phyloP scores from a whole-genome alignment of 2,113 vertebrate genomes.

The Epinephelus fuscoguttatus region DNA sequence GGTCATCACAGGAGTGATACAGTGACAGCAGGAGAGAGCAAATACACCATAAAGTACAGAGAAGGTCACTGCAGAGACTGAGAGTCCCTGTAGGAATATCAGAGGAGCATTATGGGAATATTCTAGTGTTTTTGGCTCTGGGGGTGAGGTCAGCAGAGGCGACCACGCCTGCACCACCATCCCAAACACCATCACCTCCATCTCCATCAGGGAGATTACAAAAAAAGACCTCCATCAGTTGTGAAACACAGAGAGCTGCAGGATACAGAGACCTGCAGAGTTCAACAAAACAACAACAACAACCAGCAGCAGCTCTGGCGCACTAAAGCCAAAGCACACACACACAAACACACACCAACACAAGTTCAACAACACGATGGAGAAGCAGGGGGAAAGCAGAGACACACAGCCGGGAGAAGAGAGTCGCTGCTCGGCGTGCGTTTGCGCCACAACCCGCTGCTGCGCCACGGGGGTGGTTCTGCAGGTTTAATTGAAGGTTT shows the following conservation, averaged over 20 bases:
- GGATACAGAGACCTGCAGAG: conserved; percentile 26
- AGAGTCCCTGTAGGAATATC: not conserved
- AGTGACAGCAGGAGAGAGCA: no score
- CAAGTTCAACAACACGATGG: conserved; percentile 45
- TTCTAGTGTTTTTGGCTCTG: conserved; percentile 6
- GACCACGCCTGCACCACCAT: conserved; percentile 68
- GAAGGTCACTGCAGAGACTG: conserved; percentile 31
- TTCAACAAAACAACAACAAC: not conserved
- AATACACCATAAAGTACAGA: not conserved
- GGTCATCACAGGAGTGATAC: not conserved
- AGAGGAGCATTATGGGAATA: not conserved
- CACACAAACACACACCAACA: conserved; percentile 2
- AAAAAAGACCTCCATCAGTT: conserved; percentile 1
- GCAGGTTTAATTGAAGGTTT: not conserved
- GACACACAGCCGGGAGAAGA: not conserved
- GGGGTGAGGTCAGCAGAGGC: conserved; percentile 58
- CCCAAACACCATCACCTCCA: not conserved
- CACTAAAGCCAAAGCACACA: conserved; percentile 21
- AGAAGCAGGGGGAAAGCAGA: not conserved
- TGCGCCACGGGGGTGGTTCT: not conserved
- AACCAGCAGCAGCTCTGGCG: conserved; percentile 31
- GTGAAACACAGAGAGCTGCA: no score
- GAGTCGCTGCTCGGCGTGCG: not conserved
- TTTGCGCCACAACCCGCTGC: not conserved
- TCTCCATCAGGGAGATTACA: not conserved